Evolutionary conservation across 1,140 invertebrate species (phyloP), one percentile per base, ranked within the genome.

Genomic region (Probaryconus sp.): DNA sequence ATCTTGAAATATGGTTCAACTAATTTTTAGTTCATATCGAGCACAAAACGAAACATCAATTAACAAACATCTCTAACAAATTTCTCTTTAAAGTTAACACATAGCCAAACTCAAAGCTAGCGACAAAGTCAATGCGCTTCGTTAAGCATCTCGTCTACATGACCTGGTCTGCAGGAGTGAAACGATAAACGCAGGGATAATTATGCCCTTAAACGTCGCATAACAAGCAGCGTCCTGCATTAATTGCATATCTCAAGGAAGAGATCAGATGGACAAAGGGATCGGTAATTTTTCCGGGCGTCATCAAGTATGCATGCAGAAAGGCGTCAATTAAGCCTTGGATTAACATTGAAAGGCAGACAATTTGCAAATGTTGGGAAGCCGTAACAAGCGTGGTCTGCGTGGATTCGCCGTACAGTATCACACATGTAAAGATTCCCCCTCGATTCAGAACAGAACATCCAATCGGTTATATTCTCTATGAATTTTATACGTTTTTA

Each of bases 341-440:
- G 80, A 82, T 83, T 82, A 82, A 78, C 77, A 81, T 80, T 80
- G 77, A 80, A 80, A 79, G 76, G 77, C 69, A 77, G 71, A 78
- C 81, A 83, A 83, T 83, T 81, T 81, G 79, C 81, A 81, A 81
- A 78, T 79, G 75, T 67, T 71, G 50, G 68, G 56, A 79, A 78
- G 67, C 55, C 56, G 56, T 61, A 50, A 42, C 40, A 58, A 75
- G 48, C 28, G 58, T 53, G 70, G 60, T 35, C 48, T 64, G 40
- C 47, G 38, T 30, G 21, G 17, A 55, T 53, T 79, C 60, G 53
- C 60, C 53, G 76, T 69, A 43, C 56, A 75, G 70, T 26, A 16
- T 42, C 38, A 67, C 80, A 75, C 58, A 53, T 63, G 71, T 58
- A n/a, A n/a, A n/a, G n/a, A n/a, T n/a, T n/a, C n/a, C n/a, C n/a